A percentile compares a stretch with the other conserved stretches of the same genome.
These are phyloP conservation scores for Papilio aristodemus DNA, from an alignment of 1,140 invertebrate genomes.

Conservation along the genomic window DNA sequence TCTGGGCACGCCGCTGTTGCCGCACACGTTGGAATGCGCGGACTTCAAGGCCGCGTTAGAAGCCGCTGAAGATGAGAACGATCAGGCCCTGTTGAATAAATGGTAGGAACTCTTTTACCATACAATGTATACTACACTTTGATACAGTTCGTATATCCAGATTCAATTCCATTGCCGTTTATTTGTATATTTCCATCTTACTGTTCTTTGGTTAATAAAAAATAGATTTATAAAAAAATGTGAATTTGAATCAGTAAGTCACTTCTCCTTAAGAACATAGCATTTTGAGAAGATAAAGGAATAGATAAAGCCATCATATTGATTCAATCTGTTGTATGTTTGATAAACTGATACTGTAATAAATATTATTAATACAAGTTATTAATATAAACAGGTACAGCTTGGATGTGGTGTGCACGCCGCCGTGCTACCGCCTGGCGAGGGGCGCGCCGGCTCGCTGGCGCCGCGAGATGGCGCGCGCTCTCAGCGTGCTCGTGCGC, in stretches of 20 bases:
- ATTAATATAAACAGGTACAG: slow-evolving; percentile 57
- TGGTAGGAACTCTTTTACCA: slow-evolving; percentile 82
- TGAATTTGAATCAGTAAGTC: too few relatives aligned
- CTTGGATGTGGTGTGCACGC: slow-evolving; percentile 69
- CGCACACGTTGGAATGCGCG: slow-evolving; percentile 87
- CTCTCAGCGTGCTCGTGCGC: slow-evolving; percentile 83
- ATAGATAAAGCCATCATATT: too few relatives aligned
- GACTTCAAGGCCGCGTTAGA: slow-evolving; percentile 88
- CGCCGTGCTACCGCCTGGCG: slow-evolving; percentile 88
- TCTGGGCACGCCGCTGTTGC: slow-evolving; percentile 87
- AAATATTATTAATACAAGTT: neutral
- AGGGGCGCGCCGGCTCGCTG: slow-evolving; percentile 81
- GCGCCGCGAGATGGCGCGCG: slow-evolving; percentile 84
- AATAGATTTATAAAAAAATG: too few relatives aligned
- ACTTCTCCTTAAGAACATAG: too few relatives aligned
- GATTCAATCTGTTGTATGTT: too few relatives aligned
- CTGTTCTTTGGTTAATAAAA: too few relatives aligned
- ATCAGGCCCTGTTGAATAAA: slow-evolving; percentile 81
- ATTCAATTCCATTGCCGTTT: too few relatives aligned
- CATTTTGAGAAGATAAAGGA: too few relatives aligned
- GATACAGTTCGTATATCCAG: too few relatives aligned
- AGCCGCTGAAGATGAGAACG: slow-evolving; percentile 82
- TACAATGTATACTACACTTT: too few relatives aligned
- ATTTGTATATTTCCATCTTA: too few relatives aligned
- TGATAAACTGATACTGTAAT: neutral